Evolutionary conservation across 2,888 invertebrate species (phyloP).

Genomic region (Melolontha melolontha): DNA sequence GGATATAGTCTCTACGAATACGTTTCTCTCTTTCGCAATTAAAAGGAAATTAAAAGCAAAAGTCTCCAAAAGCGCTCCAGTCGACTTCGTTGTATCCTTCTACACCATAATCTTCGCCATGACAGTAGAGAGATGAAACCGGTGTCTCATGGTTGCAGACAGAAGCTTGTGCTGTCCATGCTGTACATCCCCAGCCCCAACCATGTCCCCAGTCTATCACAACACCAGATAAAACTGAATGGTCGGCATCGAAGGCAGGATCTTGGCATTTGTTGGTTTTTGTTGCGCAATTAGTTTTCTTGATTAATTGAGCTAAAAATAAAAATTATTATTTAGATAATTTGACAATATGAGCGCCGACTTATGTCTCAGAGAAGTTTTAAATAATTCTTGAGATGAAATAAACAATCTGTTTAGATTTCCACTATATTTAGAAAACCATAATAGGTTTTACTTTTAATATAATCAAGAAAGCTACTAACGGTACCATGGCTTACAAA

Average conservation of each 20-base stretch:
- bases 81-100: constrained; percentile 80
- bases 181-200: constrained; percentile 79
- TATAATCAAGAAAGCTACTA: too few species aligned
- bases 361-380: too few species aligned
- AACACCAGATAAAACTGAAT: constrained; percentile 62
- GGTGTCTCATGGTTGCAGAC: constrained; percentile 71
- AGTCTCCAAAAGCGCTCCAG: constrained; percentile 73
- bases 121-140: constrained; percentile 70
- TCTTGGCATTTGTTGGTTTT: constrained; percentile 40
- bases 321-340: background rate
- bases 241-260: constrained; percentile 57
- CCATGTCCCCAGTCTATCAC: constrained; percentile 76
- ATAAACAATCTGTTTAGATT: too few species aligned
- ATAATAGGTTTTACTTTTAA: too few species aligned
- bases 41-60: constrained; percentile 70
- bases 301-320: constrained; percentile 36
- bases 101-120: constrained; percentile 67
- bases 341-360: too few species aligned
- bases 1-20: background rate
- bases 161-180: constrained; percentile 69
- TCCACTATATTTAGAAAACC: too few species aligned
- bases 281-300: constrained; percentile 12
- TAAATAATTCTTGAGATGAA: too few species aligned
- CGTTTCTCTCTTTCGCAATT: background rate
- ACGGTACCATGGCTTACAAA: too few species aligned